Percentiles rank a stretch among this genome's conserved stretches.
These are phyloP conservation scores for Sinelater perroti DNA, from an alignment of 2,888 invertebrate genomes.

Conservation along the genomic window DNA sequence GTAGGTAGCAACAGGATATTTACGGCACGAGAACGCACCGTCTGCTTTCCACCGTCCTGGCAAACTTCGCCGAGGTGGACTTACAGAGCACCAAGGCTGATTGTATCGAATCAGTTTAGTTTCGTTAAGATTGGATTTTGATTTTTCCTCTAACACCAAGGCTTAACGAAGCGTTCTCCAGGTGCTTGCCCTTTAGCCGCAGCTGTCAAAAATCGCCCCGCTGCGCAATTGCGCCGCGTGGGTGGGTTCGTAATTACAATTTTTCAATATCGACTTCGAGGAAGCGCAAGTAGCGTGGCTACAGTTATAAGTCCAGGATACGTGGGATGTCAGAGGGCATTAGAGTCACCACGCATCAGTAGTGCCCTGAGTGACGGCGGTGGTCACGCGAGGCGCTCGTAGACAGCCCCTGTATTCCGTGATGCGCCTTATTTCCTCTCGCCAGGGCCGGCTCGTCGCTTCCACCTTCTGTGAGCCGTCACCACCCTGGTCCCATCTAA, in stretches of 20 bases:
- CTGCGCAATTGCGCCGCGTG: slow-evolving; percentile 7
- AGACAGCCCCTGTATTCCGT: slow-evolving; percentile 34
- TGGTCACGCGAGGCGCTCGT: slow-evolving; percentile 33
- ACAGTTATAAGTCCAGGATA: slow-evolving; percentile 54
- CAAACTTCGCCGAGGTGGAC: too few relatives aligned
- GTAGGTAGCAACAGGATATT: too few relatives aligned
- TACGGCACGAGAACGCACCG: too few relatives aligned
- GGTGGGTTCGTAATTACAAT: slow-evolving; percentile 29
- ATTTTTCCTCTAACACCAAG: too few relatives aligned
- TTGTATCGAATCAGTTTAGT: too few relatives aligned
- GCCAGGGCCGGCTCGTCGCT: slow-evolving; percentile 15
- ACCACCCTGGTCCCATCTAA: not conserved
- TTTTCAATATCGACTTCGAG: slow-evolving; percentile 29
- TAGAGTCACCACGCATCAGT: slow-evolving; percentile 57
- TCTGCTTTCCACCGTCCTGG: too few relatives aligned
- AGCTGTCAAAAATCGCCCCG: not conserved
- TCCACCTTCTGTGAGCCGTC: not conserved
- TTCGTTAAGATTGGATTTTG: too few relatives aligned
- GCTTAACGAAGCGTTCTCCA: too few relatives aligned
- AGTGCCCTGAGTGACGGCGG: slow-evolving; percentile 37
- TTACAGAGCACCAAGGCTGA: too few relatives aligned
- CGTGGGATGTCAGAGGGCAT: slow-evolving; percentile 56
- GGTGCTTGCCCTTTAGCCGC: too few relatives aligned
- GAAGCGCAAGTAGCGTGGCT: slow-evolving; percentile 55
- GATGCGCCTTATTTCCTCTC: slow-evolving; percentile 24